Evolutionary conservation across 2,797 vertebrate genomes (phyloP), one percentile per base, ranked within the genome.

Genomic region (Odontamblyopus lacepedii): DNA sequence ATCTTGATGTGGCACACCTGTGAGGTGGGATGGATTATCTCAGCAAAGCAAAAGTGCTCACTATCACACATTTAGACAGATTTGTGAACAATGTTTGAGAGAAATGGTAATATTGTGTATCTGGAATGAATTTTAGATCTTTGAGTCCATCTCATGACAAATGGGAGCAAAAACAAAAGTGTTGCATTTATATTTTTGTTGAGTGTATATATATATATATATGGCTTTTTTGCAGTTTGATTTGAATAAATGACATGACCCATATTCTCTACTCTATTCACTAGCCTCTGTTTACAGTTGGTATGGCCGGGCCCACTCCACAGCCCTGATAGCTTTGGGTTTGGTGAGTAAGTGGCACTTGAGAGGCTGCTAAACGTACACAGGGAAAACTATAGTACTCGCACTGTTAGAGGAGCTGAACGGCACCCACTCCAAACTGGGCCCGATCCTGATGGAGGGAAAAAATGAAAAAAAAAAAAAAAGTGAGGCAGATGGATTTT

Each of bases 191-290:
- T n/a, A n/a, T n/a, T n/a, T n/a, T n/a, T n/a, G n/a, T n/a, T n/a
- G n/a, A n/a, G n/a, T n/a, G n/a, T n/a, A 23, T 23, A 23, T 23
- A 23, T 23, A 1, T 23, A 23, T 23, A 23, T 23, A 23, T 23
- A 23, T 2, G 1, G 7, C 35, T 38, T 38, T 38, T 38, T 38
- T 38, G 59, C 76, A 79, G 83, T 86, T 86, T 85, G 85, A 82
- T 78, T 67, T 80, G 78, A 88, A 85, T 80, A 88, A 87, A 81
- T 79, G 69, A 89, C 84, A 71, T 62, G 67, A 60, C 81, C 72
- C 74, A 74, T 72, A 69, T 72, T 83, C 77, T 82, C 56, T 72
- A n/a, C 81, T 80, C 85, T 26, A 74, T 81, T 72, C 16, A 77
- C 73, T 78, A 73, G 75, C 80, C 76, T 73, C 79, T 77, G 74